These are phyloP conservation scores for Acronicta alni DNA, from an alignment of 2,888 invertebrate genomes.

Conservation along the genomic window DNA sequence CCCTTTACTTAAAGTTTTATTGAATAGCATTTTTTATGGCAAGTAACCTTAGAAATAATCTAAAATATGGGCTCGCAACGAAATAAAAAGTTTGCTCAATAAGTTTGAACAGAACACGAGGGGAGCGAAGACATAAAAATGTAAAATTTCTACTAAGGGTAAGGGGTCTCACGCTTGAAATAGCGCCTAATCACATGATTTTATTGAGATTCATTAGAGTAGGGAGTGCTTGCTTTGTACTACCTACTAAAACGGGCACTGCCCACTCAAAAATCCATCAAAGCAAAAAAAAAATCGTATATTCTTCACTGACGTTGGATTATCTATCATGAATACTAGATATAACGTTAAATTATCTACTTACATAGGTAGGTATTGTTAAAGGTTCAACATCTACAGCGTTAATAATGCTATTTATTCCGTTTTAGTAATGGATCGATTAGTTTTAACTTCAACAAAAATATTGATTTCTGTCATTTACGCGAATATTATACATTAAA, in stretches of 20 bases:
- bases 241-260: too few relatives aligned
- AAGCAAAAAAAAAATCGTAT: too few relatives aligned
- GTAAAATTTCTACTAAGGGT: constrained; percentile 25
- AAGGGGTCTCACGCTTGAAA: constrained; percentile 55
- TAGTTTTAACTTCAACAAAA: too few relatives aligned
- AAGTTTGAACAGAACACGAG: constrained; percentile 23
- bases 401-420: too few relatives aligned
- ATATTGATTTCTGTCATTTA: too few relatives aligned
- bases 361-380: too few relatives aligned
- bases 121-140: constrained; percentile 31
- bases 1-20: neutral
- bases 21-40: neutral
- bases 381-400: too few relatives aligned
- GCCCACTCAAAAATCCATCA: too few relatives aligned
- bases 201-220: constrained; percentile 55
- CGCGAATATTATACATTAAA: too few relatives aligned
- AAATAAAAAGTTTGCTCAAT: constrained; percentile 19
- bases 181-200: constrained; percentile 58
- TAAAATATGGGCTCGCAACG: constrained; percentile 1
- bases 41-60: constrained; percentile 7
- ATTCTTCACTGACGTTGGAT: neutral
- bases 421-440: too few relatives aligned
- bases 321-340: too few relatives aligned
- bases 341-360: too few relatives aligned
- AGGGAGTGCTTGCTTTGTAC: constrained; percentile 9